Base-by-base conservation (phyloP, 2,113 vertebrate genomes). In the Calyptomena viridis region DNA sequence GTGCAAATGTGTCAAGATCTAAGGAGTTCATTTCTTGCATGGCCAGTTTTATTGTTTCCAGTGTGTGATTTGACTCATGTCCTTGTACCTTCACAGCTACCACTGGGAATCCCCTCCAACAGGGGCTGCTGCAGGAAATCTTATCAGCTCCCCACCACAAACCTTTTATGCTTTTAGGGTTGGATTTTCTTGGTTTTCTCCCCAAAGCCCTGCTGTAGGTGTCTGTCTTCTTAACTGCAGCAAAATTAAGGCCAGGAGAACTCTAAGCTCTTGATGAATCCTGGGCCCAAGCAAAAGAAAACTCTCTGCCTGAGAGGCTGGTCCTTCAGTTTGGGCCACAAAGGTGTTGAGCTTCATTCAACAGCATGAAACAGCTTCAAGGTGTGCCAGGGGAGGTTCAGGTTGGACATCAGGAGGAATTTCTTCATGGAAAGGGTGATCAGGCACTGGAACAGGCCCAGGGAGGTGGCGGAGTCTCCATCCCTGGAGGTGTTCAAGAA, bases 321-420 rank as follows among this genome's bases (percentile, higher is more conserved):
- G 9, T 12, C 35, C 66, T 71, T 55, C 60, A 37, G 28, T 37
- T 27, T 46, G 25, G 79, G 23, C 56, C 22, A 31, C 0, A 0
- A 46, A 53, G 16, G 3, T 2, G 1, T 12, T 31, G 28, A 82
- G 10, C 2, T 8, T 53, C 5, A 5, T 67, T 17, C 9, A 12
- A 40, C 46, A 68, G 53, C 6, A 67, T 4, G 18, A 46, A 68
- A 60, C 0, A 0, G 28, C 46, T 53, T 40, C n/a, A 14, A 2
- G 24, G 16, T 30, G 39, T 7, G 8, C 39, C 62, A 68, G 20
- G 13, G 11, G 39, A 75, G 28, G 30, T 20, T 53, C 53, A 18
- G 24, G 6, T 2, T 52, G n/a, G 28, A 27, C 24, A n/a, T 11
- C 33, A 68, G n/a, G 46, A 39, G 9, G 39, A 60, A 75, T 40